Conservation (phyloP, 92 coral and sea anemone genomes). For the Epizoanthus illoricatus region DNA sequence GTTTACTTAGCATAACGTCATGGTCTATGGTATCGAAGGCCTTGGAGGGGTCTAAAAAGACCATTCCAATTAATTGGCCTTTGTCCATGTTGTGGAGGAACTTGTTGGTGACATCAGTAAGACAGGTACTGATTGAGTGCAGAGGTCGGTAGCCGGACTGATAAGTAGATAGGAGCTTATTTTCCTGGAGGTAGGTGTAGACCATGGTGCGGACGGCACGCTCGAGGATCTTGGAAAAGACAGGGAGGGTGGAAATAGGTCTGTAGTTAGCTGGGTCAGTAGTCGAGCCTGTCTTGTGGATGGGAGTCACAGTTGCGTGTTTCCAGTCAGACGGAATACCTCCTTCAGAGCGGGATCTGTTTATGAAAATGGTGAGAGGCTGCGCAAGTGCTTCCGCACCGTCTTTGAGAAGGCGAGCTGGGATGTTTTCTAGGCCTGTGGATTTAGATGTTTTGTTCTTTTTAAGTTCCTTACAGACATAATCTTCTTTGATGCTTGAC, state of each 20-base stretch:
- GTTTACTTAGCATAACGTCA: slow-evolving; percentile 33
- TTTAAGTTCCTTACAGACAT: slow-evolving; percentile 30
- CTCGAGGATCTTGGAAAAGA: slow-evolving; percentile 35
- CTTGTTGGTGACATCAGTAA: slow-evolving; percentile 47
- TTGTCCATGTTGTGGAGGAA: slow-evolving; percentile 42
- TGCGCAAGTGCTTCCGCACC: no score
- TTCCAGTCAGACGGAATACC: no score
- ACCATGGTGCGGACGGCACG: slow-evolving; percentile 44
- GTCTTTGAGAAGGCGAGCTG: slow-evolving; percentile 57
- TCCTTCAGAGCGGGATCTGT: no score
- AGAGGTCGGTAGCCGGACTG: slow-evolving; percentile 49
- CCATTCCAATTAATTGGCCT: slow-evolving; percentile 45
- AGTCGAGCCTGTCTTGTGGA: no score
- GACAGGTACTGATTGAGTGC: slow-evolving; percentile 53
- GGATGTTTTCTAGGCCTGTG: slow-evolving; percentile 46
- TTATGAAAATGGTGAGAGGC: no score
- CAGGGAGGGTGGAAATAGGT: slow-evolving; percentile 40
- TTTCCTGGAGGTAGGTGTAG: slow-evolving; percentile 23
- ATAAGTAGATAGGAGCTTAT: slow-evolving; percentile 2
- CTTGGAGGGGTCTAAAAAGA: slow-evolving; percentile 44
- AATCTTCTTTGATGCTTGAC: slow-evolving; percentile 33
- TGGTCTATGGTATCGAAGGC: slow-evolving; percentile 50
- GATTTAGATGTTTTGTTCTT: slow-evolving; percentile 36
- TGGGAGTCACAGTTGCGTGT: no score
- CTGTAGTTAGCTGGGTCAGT: slow-evolving; percentile 23